Evolutionary conservation across 2,797 vertebrate genomes (phyloP).

Genomic region (Phoxinus dragarum): DNA sequence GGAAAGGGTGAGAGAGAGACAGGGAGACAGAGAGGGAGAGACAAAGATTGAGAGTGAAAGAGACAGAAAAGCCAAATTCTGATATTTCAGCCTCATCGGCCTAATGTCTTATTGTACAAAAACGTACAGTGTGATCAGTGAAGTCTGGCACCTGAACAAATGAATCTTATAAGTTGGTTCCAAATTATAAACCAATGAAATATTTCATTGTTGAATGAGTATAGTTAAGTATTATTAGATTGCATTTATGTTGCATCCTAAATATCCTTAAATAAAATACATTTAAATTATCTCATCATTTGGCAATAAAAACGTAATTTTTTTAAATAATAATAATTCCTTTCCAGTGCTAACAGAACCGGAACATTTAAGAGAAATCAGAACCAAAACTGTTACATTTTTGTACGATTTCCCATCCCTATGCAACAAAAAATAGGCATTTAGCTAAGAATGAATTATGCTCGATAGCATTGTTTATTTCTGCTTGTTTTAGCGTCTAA

Average conservation of each 20-base stretch:
- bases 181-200: too few relatives aligned
- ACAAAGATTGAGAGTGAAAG: slow-evolving; percentile 1
- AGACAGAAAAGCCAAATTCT: slow-evolving; percentile 16
- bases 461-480: slow-evolving; percentile 3
- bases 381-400: not conserved
- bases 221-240: not conserved
- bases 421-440: not conserved
- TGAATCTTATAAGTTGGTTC: not conserved
- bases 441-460: not conserved
- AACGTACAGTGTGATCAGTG: not conserved
- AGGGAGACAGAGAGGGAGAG: not conserved
- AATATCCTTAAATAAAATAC: not conserved
- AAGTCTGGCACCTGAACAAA: not conserved
- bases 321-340: not conserved
- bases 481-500: not conserved
- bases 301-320: not conserved
- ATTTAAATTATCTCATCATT: not conserved
- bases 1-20: not conserved
- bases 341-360: not conserved
- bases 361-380: not conserved
- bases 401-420: not conserved
- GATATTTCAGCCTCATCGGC: slow-evolving; percentile 62
- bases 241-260: not conserved
- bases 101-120: slow-evolving; percentile 52
- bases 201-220: not conserved